A percentile compares a stretch with the other conserved stretches of the same genome.
These are phyloP conservation scores for Phalacrocorax carbo DNA, from an alignment of 2,113 vertebrate species.

Conservation along the genomic window DNA sequence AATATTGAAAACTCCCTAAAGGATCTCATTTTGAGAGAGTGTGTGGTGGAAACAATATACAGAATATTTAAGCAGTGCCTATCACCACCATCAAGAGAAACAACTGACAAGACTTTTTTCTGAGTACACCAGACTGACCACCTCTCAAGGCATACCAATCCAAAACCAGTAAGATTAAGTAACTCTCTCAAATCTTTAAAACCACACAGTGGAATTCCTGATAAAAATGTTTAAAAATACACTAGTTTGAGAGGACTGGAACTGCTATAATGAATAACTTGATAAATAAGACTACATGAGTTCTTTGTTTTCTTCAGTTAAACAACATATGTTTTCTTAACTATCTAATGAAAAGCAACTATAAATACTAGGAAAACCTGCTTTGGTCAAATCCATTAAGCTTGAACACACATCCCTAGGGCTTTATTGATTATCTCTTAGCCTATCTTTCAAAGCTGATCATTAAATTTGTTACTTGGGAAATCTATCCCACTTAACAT, in stretches of 20 bases:
- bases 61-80: neutral
- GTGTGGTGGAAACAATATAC: neutral
- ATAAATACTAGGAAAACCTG: conserved; percentile 3
- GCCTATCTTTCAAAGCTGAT: conserved; percentile 1
- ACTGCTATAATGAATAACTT: neutral
- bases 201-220: neutral
- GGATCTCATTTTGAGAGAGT: neutral
- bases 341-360: neutral
- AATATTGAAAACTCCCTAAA: neutral
- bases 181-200: neutral
- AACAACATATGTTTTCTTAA: neutral
- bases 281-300: neutral
- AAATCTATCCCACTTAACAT: neutral
- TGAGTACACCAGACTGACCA: neutral
- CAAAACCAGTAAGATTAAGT: neutral
- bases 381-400: conserved; percentile 16
- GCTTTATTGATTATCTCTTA: conserved; percentile 38
- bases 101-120: neutral
- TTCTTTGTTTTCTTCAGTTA: neutral
- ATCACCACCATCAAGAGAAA: neutral
- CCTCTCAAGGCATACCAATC: neutral
- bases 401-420: neutral
- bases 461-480: neutral
- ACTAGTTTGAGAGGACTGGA: neutral
- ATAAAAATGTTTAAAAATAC: neutral